Evolutionary conservation across 2,797 vertebrate species (phyloP), one percentile per base, ranked within the genome.

Genomic region (Sternotherus odoratus): DNA sequence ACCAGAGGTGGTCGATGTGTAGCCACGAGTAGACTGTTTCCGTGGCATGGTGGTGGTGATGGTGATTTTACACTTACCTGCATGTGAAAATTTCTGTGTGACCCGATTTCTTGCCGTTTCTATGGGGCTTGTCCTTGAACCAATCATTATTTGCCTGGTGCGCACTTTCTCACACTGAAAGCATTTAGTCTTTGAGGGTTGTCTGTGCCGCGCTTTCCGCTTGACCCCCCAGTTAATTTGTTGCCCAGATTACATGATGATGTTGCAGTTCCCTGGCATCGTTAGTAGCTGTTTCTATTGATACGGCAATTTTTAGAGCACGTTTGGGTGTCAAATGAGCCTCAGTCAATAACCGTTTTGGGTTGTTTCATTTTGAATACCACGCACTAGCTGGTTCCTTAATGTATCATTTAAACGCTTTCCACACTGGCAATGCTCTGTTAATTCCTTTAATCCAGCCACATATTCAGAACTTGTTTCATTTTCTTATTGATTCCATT

Each of bases 331-430:
- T 89, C 89, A 95, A 82, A 92, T 90, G 50, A 91, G 16, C 72
- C 85, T 94, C 53, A 83, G 53, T 94, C 33, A 63, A 9, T 92
- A 94, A 90, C 88, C 66, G 85, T 79, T 6, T 1, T 54, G 69
- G 83, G 43, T 51, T 96, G 87, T 93, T 94, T 92, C 94, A 95
- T 93, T 96, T 96, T 94, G 93, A 95, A 89, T 89, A 94, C 30
- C 93, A 53, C 91, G 90, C 16, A 82, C 77, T 30, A 17, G 28
- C 46, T 46, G 30, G 63, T 82, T 96, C 77, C 79, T 92, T 94
- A 92, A 95, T 95, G 86, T 85, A 94, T 96, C 94, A 91, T 96
- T 97, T 96, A 94, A 95, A 91, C 83, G 87, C 89, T 81, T 89
- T 93, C 80, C 72, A 92, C 72, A 89, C 80, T 88, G 43, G 88